Evolutionary conservation across 2,113 vertebrate genomes (phyloP), one percentile per base, ranked within the genome.

Genomic region (Theristicus caerulescens): DNA sequence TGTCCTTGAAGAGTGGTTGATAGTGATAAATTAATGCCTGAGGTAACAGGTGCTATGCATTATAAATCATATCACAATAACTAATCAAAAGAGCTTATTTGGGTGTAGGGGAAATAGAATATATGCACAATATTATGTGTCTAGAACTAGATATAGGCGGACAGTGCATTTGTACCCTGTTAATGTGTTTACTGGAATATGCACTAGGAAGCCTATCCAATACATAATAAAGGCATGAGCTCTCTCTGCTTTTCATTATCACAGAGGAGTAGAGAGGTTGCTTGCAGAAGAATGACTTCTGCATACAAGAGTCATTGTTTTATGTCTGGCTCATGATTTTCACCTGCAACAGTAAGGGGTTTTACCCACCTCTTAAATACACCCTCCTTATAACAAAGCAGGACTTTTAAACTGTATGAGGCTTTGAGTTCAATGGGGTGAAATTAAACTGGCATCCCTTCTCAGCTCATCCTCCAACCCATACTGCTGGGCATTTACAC

Each of bases 1-100:
- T 93, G 73, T 90, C 57, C 84, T 95, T 85, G 84, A 94, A 76
- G 47, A 82, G 57, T 31, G 16, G 77, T 29, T 91, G 77, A 74
- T 69, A 64, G 82, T 85, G 87, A 93, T 69, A 90, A 94, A 94
- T 87, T 65, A 85, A 82, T 69, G 36, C 70, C 90, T 79, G 80
- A 69, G 74, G 90, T 90, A 91, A 36, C 25, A 79, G 27, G 27
- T 72, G 26, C 31, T 80, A 36, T 61, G 34, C 22, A 21, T 85
- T 90, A 57, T 82, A 90, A 88, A 90, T 88, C 31, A 24, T 81
- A 64, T 36, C 44, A 58, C 66, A 85, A 79, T 89, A 91, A 87
- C 87, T 85, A 87, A 95, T 82, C 66, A 65, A 59, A 79, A 85
- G 32, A 64, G 14, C 54, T 90, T 88, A 46, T 92, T 77, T 93